Conservation (phyloP, 2,888 invertebrate genomes). For the Thymelicus acteon region DNA sequence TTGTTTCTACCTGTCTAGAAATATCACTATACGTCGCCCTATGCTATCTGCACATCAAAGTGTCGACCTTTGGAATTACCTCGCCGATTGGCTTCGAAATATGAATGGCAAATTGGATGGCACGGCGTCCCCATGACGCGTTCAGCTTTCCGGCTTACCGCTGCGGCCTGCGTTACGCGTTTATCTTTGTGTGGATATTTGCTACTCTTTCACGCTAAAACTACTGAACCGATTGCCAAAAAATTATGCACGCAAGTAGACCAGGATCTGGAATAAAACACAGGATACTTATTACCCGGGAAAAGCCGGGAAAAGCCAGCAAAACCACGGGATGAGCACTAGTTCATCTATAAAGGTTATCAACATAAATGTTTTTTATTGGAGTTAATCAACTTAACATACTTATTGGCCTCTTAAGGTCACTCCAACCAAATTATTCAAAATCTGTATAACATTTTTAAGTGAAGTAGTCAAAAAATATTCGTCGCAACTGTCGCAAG, state of each 20-base stretch:
- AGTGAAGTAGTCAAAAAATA: background rate
- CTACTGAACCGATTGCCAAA: no score
- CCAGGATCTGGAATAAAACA: no score
- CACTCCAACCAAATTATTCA: background rate
- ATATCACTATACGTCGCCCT: background rate
- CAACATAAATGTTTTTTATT: no score
- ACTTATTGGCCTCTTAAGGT: background rate
- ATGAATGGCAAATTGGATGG: slow-evolving; percentile 80
- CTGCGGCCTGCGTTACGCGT: slow-evolving; percentile 13
- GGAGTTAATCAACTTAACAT: background rate
- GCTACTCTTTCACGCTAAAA: no score
- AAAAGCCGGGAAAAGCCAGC: no score
- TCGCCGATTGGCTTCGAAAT: slow-evolving; percentile 75
- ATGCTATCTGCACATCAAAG: slow-evolving; percentile 46
- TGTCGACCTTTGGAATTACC: slow-evolving; percentile 76
- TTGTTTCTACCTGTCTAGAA: background rate
- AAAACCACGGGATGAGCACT: no score
- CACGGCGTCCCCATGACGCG: slow-evolving; percentile 60
- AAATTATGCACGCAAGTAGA: no score
- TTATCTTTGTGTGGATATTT: background rate
- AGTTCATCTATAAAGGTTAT: no score
- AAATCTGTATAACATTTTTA: no score
- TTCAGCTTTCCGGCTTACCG: background rate
- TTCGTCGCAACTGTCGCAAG: background rate
- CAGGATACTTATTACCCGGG: no score